A percentile compares a stretch with the other conserved stretches of the same genome.
These are phyloP conservation scores for Aurelia sp. DNA, from an alignment of 30 jellyfish, hydroid and myxozoan genomes.

Conservation along the genomic window DNA sequence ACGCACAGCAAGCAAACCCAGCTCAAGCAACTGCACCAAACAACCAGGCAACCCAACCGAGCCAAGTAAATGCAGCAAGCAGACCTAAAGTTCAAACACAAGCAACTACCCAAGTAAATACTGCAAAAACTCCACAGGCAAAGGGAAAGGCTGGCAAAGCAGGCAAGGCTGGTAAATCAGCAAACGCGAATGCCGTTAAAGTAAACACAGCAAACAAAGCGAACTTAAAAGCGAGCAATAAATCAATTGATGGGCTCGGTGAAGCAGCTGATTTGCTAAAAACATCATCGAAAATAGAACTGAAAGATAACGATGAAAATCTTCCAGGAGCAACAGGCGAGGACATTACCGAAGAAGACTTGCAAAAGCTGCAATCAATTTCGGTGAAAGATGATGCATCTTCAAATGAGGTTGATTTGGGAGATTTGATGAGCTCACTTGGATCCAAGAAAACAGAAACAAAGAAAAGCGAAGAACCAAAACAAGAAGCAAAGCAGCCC, in stretches of 20 bases:
- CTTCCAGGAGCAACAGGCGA: constrained; percentile 89
- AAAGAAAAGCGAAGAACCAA: constrained; percentile 54
- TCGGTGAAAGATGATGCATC: constrained; percentile 70
- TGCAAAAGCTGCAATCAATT: constrained; percentile 76
- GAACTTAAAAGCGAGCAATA: not conserved
- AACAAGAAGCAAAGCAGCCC: constrained; percentile 15
- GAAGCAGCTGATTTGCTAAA: constrained; percentile 89
- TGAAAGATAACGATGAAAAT: constrained; percentile 68
- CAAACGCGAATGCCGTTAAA: not conserved
- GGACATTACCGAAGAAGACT: constrained; percentile 78
- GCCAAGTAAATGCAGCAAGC: constrained; percentile 25
- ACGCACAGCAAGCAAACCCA: constrained; percentile 21
- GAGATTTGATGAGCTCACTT: constrained; percentile 75
- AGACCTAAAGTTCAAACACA: not conserved
- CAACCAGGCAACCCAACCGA: constrained; percentile 6
- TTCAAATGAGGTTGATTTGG: constrained; percentile 57
- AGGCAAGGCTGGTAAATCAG: not conserved
- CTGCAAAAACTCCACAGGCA: not conserved
- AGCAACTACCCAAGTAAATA: constrained; percentile 8
- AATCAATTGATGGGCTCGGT: constrained; percentile 49
- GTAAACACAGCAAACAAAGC: constrained; percentile 5
- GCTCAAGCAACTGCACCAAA: constrained; percentile 32
- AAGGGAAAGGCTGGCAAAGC: not conserved
- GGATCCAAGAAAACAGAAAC: constrained; percentile 45
- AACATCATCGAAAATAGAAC: constrained; percentile 66